Conservation (phyloP, 2,113 vertebrate genomes). For the Pollachius pollachius region DNA sequence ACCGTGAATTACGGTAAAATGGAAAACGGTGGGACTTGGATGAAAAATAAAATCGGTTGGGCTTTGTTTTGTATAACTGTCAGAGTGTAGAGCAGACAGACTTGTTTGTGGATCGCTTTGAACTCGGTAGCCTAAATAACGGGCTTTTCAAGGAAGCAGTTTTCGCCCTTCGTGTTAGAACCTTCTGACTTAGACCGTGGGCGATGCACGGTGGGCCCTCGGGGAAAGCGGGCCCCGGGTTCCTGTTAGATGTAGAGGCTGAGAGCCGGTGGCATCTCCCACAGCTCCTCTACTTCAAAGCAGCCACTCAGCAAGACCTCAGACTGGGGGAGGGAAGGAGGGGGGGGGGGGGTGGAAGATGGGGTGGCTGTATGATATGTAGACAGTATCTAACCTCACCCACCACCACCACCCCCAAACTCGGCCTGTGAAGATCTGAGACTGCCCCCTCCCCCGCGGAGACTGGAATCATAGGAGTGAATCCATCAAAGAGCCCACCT, state of each 20-base stretch:
- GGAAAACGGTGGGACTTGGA: slow-evolving; percentile 50
- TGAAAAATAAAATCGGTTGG: slow-evolving; percentile 52
- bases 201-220: slow-evolving; percentile 37
- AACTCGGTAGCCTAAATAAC: slow-evolving; percentile 39
- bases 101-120: slow-evolving; percentile 32
- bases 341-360: slow-evolving; percentile 23
- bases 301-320: too few relatives aligned
- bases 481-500: slow-evolving; percentile 57
- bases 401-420: slow-evolving; percentile 5
- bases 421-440: slow-evolving; percentile 30
- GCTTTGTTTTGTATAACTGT: slow-evolving; percentile 55
- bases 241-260: slow-evolving; percentile 48
- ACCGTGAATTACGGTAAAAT: slow-evolving; percentile 65
- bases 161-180: slow-evolving; percentile 33
- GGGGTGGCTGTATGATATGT: slow-evolving; percentile 17
- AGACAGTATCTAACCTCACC: slow-evolving; percentile 30
- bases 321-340: slow-evolving; percentile 29
- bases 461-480: slow-evolving; percentile 39
- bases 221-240: slow-evolving; percentile 40
- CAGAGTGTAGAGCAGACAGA: slow-evolving; percentile 47
- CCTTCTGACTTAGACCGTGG: slow-evolving; percentile 37
- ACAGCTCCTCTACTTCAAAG: slow-evolving; percentile 34
- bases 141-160: slow-evolving; percentile 32
- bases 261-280: slow-evolving; percentile 41
- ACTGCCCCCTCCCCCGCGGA: slow-evolving; percentile 22